Conservation (phyloP, 2,113 vertebrate species). For the Atractosteus spatula region DNA sequence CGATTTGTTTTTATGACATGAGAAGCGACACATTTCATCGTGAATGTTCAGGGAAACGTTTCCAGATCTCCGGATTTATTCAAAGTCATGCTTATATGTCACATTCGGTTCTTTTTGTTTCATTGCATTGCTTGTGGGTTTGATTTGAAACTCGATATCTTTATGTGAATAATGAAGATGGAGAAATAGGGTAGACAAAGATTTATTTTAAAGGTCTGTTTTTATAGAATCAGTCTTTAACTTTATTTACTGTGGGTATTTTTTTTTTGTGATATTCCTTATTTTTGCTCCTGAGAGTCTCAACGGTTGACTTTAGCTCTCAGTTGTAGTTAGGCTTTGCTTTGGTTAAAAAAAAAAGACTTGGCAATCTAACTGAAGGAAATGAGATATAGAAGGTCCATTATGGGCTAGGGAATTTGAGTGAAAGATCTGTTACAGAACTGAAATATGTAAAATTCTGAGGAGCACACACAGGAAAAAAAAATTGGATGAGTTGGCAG, state of each 20-base stretch:
- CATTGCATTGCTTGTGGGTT: slow-evolving; percentile 37
- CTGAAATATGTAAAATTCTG: slow-evolving; percentile 53
- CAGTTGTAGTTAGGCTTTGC: slow-evolving; percentile 41
- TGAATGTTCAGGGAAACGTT: not conserved
- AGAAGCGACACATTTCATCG: slow-evolving; percentile 7
- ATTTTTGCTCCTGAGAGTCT: slow-evolving; percentile 36
- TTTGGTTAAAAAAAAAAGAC: slow-evolving; percentile 68
- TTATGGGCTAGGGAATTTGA: slow-evolving; percentile 64
- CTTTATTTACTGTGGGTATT: slow-evolving; percentile 26
- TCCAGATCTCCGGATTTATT: slow-evolving; percentile 54
- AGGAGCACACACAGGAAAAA: slow-evolving; percentile 57
- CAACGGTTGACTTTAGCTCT: slow-evolving; percentile 39
- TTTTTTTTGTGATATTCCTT: slow-evolving; percentile 37
- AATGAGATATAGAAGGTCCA: slow-evolving; percentile 70
- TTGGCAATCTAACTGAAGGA: slow-evolving; percentile 70
- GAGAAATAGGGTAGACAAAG: slow-evolving; percentile 33
- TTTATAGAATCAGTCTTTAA: slow-evolving; percentile 20
- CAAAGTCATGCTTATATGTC: slow-evolving; percentile 53
- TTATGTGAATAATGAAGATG: slow-evolving; percentile 46
- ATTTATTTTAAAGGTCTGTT: slow-evolving; percentile 43
- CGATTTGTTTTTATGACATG: not conserved
- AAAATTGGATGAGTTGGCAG: slow-evolving; percentile 68
- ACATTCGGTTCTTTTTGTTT: slow-evolving; percentile 40
- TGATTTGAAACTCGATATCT: slow-evolving; percentile 38
- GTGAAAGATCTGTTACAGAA: slow-evolving; percentile 43